These are phyloP conservation scores for Oreochromis mossambicus DNA, from an alignment of 2,797 vertebrate genomes.

Conservation along the genomic window DNA sequence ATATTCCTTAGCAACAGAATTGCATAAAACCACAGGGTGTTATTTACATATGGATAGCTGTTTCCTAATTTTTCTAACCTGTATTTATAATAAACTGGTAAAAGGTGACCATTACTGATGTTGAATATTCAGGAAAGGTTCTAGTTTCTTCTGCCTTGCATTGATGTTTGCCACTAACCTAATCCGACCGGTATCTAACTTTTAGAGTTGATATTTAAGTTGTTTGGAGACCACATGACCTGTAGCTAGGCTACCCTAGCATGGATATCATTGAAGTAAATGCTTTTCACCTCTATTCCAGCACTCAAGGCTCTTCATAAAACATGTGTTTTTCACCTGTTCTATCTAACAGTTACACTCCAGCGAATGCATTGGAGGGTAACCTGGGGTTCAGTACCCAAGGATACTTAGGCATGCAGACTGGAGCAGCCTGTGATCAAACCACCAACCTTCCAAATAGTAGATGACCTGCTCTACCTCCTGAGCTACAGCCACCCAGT, in stretches of 20 bases:
- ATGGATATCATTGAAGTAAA: background rate
- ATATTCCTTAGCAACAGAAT: rapidly evolving
- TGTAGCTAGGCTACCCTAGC: background rate
- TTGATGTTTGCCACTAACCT: background rate
- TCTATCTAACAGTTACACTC: background rate
- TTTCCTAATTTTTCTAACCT: background rate
- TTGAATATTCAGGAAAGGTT: background rate
- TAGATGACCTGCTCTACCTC: background rate
- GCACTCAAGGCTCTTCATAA: background rate
- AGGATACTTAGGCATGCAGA: background rate
- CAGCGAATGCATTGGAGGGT: background rate
- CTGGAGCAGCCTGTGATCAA: background rate
- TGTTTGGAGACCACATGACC: rapidly evolving
- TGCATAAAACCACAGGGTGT: background rate
- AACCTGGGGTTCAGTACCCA: background rate
- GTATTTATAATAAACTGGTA: background rate
- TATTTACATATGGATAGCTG: background rate
- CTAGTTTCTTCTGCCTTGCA: background rate
- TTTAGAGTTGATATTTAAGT: background rate
- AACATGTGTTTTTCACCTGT: background rate
- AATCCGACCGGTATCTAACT: background rate
- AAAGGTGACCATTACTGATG: background rate
- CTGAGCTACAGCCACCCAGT: background rate
- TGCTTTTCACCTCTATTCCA: background rate
- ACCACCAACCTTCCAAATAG: background rate